phyloP scores from a whole-genome alignment of 2,888 invertebrate genomes.

The Drosophila putrida region DNA sequence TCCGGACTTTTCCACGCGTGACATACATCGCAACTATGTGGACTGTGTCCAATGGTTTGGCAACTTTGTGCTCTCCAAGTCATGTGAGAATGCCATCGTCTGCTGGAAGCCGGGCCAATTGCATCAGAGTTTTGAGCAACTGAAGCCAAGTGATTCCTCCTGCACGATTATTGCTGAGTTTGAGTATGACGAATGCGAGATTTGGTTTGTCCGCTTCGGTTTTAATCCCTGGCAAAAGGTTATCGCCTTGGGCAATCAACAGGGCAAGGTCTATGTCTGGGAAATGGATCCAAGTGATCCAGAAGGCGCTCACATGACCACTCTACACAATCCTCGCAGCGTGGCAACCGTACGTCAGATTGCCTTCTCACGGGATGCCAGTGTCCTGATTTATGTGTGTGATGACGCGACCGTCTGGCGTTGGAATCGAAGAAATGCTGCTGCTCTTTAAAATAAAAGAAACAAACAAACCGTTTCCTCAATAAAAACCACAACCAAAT shows the following conservation, averaged over 20 bases:
- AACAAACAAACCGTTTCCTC: not conserved
- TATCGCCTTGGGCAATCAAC: constrained; percentile 97
- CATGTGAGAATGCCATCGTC: constrained; percentile 98
- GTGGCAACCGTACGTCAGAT: constrained; percentile 97
- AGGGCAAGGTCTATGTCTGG: constrained; percentile 97
- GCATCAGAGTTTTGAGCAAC: constrained; percentile 89
- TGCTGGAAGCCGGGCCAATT: constrained; percentile 98
- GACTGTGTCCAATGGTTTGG: constrained; percentile 99
- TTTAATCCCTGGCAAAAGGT: constrained; percentile 96
- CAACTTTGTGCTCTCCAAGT: constrained; percentile 97
- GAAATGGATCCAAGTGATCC: constrained; percentile 96
- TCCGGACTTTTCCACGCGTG: constrained; percentile 97
- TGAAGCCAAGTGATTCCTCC: constrained; percentile 91
- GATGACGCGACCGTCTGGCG: constrained; percentile 98
- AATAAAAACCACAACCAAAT: constrained; percentile 64
- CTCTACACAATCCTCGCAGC: constrained; percentile 94
- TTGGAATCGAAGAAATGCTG: constrained; percentile 89
- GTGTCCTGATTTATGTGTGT: constrained; percentile 95
- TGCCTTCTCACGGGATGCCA: constrained; percentile 94
- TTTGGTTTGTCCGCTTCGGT: constrained; percentile 98
- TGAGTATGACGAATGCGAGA: constrained; percentile 97
- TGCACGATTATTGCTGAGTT: constrained; percentile 95
- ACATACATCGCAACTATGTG: constrained; percentile 99
- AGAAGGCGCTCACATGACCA: constrained; percentile 91
- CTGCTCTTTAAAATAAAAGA: constrained; percentile 40